Base-by-base conservation (phyloP, 2,797 vertebrate genomes). In the Craterocephalus amniculus region DNA sequence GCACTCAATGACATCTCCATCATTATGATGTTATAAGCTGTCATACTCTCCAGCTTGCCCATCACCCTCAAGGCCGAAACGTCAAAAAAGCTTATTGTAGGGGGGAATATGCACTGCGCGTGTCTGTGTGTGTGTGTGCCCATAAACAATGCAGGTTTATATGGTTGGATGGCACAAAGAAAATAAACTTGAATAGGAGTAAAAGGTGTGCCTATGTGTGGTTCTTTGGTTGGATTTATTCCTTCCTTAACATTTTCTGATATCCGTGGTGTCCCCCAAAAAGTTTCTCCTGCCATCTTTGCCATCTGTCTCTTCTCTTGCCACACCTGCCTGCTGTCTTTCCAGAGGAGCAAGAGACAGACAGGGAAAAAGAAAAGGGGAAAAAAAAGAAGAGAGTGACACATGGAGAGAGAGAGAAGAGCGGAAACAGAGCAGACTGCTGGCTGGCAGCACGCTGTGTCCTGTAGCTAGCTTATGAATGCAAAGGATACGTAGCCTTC, bases 271-370 rank as follows among this genome's bases (percentile, higher is more conserved):
- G 59, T 71, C 66, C 49, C 18, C 63, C 70, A 54, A 75, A 86
- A 90, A 88, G 68, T 86, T 85, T 64, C 62, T 76, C 58, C 85
- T 86, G 87, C 91, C 88, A 87, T 88, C 71, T 48, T 45, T 81
- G 84, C 91, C 93, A 93, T 92, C 91, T 94, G 92, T 85, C 82
- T 91, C 70, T 70, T 87, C 83, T 86, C 78, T 77, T 76, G 75
- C 80, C 83, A 86, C 89, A 92, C 87, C 91, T 92, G 91, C 84
- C 90, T 86, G 78, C 68, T 81, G 85, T 72, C 76, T 80, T 74
- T 78, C 64, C 79, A 69, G 49, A 58, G 67, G 63, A 72, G 70
- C 5, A 18, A 52, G 26, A 72, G 29, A 74, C 36, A 81, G 79
- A 62, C 63, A 62, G 72, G 71, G 36, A 72, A 22, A 57, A 43